Base-by-base conservation (phyloP, 1,140 invertebrate genomes). In the Gonatopus flavifemur region DNA sequence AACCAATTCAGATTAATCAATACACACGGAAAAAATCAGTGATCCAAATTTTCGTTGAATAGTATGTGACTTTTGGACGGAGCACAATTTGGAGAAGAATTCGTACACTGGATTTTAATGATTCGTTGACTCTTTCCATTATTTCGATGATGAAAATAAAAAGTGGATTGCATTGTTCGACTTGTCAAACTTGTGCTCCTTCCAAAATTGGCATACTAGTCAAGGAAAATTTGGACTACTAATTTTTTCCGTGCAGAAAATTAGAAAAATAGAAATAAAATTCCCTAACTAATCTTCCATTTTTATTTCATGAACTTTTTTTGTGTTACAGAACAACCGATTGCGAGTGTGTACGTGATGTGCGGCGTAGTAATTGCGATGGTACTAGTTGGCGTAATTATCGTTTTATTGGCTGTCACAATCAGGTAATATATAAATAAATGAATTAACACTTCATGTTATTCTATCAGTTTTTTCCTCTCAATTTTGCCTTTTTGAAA, bases 301-400 rank as follows among this genome's bases (percentile, higher is more conserved):
- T 38, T 47, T 22, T 10, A n/a, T 25, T 32, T 12, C 31, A 25
- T 6, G n/a, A n/a, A n/a, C n/a, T n/a, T n/a, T 36, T 56, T 58
- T 33, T 66, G 50, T 58, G 65, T 86, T 83, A 3, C 83, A 90
- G 88, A 89, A 83, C 87, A 83, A 59, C 87, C 88, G 33, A 84
- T 83, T 70, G 86, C 89, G 76, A 85, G 84, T 68, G 80, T 88
- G 70, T 88, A 88, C 80, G 88, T 89, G 84, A 86, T 89, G 74
- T 86, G 84, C 66, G 87, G 87, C 18, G 87, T 90, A 49, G 79
- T 89, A 52, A 88, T 89, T 67, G 88, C 88, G 33, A 89, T 89
- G 86, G 79, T 86, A 42, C 76, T 89, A 43, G 88, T 89, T 30
- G 88, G 85, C 45, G 80, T 89, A 22, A 88, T 89, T 55, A 90